Base-by-base conservation (phyloP, 2,113 vertebrate genomes). In the Scophthalmus maximus region DNA sequence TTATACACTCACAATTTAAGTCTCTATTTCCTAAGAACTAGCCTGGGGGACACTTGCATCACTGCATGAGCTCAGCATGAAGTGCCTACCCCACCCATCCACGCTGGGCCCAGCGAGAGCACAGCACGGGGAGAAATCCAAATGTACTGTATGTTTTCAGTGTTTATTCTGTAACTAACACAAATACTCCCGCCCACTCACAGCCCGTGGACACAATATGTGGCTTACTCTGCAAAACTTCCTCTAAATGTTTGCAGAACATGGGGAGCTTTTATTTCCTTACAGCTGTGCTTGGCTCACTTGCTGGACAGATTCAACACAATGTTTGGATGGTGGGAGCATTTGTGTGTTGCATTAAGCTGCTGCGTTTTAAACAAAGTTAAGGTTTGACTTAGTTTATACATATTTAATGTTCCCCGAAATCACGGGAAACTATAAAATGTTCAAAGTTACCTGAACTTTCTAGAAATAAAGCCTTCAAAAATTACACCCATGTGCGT, bases 121-220 rank as follows among this genome's bases (percentile, higher is more conserved):
- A 29, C 59, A 53, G 76, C 68, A 57, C 50, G 53, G 6, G 46
- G 20, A 71, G 27, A 61, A 70, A 72, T 71, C 47, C 55, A 74
- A 72, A 49, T 49, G 58, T 61, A 53, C 58, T 49, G 58, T 61
- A 53, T 62, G 78, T 78, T 66, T 42, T 64, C 22, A 68, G 52
- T 22, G 88, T 92, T 89, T 90, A 90, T 79, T 62, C 82, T 79
- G 90, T 90, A 82, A 89, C 91, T 58, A 92, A 90, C 86, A 90
- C 84, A 91, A 91, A 91, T 50, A 86, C 57, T 77, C 69, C 86
- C 84, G 80, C 85, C 79, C 83, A 76, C 82, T 73, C 73, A 51
- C 73, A 58, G 83, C 74, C 67, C 53, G 85, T 64, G 69, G 86
- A 87, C 82, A 68, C 62, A 75, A 51, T 26, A 58, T 69, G 82